phyloP scores from a whole-genome alignment of 2,797 vertebrate species.

The Phrynocephalus vlangalii region DNA sequence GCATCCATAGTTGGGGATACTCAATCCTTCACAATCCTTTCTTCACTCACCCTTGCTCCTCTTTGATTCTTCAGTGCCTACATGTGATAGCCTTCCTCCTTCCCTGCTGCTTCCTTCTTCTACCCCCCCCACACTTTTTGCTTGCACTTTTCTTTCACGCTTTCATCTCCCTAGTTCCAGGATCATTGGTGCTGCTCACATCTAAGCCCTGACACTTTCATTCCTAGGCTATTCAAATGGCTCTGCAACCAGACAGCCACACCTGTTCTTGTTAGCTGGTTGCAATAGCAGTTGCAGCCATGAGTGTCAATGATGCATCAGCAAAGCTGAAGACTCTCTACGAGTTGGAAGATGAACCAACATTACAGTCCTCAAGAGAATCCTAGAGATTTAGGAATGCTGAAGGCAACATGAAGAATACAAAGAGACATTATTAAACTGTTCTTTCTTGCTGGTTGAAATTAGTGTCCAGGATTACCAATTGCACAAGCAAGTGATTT shows the following conservation, averaged over 20 bases:
- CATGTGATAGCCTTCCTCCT: not conserved
- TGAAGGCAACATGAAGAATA: not conserved
- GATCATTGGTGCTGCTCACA: not conserved
- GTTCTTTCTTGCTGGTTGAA: not conserved
- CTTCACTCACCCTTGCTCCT: not conserved
- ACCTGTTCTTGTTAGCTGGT: not conserved
- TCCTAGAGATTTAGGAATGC: not conserved
- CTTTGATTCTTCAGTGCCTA: not conserved
- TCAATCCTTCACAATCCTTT: not conserved
- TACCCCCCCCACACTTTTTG: not conserved
- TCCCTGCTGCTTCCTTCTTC: not conserved
- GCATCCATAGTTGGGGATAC: not conserved
- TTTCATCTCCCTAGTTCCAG: not conserved
- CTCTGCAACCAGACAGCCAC: not conserved
- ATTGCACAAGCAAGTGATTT: slow-evolving; percentile 43
- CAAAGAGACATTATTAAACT: not conserved
- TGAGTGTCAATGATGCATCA: not conserved
- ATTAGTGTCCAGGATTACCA: slow-evolving; percentile 45
- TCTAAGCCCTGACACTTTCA: not conserved
- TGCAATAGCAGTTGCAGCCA: not conserved
- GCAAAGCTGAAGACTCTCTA: not conserved
- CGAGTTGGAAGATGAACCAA: not conserved
- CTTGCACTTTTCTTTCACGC: not conserved
- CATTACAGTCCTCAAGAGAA: not conserved
- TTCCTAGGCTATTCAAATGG: not conserved